These are phyloP conservation scores for Apostichopus japonicus DNA, from an alignment of 35 echinoderm and acorn worm genomes.

Conservation along the genomic window DNA sequence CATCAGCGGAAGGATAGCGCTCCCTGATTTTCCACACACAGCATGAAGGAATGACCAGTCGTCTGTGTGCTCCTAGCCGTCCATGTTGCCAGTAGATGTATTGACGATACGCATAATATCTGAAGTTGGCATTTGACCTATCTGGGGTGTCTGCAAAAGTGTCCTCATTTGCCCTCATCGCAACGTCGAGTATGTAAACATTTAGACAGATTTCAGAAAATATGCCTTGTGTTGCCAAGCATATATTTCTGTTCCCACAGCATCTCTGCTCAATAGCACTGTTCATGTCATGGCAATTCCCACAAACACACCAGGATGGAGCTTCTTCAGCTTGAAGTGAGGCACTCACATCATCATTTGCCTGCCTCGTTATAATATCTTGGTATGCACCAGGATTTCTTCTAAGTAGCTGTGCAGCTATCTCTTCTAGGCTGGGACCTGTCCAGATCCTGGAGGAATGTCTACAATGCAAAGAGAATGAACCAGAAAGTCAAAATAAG, in stretches of 20 bases:
- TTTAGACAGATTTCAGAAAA: constrained; percentile 14
- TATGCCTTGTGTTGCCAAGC: neutral
- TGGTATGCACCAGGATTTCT: constrained; percentile 20
- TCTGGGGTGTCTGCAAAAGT: neutral
- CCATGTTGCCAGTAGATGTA: constrained; percentile 48
- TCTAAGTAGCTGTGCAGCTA: constrained; percentile 2
- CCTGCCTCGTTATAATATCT: neutral
- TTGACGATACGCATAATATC: neutral
- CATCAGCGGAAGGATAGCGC: constrained; percentile 15
- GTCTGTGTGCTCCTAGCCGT: neutral
- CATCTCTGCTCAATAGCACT: neutral
- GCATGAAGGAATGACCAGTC: constrained; percentile 19
- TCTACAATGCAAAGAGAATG: neutral
- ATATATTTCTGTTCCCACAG: neutral
- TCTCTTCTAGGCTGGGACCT: constrained; percentile 7
- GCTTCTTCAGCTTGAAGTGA: neutral
- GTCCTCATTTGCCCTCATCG: constrained; percentile 35
- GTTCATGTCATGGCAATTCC: neutral
- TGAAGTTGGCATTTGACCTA: constrained; percentile 1
- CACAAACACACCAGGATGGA: neutral
- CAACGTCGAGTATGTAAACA: constrained; percentile 8
- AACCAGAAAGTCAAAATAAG: neutral
- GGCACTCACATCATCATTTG: neutral
- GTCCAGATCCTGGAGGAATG: constrained; percentile 2
- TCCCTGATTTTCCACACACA: constrained; percentile 42